Evolutionary conservation across 2,113 vertebrate genomes (phyloP), one percentile per base, ranked within the genome.

Genomic region (Dipodomys merriami): DNA sequence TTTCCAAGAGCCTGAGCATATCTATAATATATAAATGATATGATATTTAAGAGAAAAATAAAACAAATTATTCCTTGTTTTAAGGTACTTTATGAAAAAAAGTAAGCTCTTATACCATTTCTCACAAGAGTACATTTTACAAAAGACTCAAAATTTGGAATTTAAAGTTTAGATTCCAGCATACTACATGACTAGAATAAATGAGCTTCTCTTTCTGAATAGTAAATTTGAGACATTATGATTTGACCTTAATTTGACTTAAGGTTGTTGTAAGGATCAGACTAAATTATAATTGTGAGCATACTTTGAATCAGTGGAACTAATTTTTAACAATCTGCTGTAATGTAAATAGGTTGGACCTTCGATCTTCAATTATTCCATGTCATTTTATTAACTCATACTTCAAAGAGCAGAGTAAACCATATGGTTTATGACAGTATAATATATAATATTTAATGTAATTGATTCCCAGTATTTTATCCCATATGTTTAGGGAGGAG

Each of bases 381-480:
- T 57, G 64, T 25, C 69, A 49, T 88, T 65, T 95, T 60, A 62
- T 7, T 80, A 80, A 64, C 7, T 8, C 8, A 0, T 71, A 27
- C 29, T 71, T 86, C n/a, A 83, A 12, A 86, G 64, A 62, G 8
- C 33, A n/a, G 57, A 90, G 15, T 77, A n/a, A 85, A 82, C 90
- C 67, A 35, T 18, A 11, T 57, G 64, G 44, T 49, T 82, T 29
- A 29, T n/a, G 62, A 68, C 23, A 65, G n/a, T 74, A 20, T 25
- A 27, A 64, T 87, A 1, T n/a, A 4, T 64, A 74, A 20, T 29
- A 68, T 53, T 68, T 86, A 11, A 53, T 53, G 49, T 53, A n/a
- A 6, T 19, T 30, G n/a, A 67, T 33, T 91, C 4, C 3, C 35
- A 9, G 8, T 44, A 8, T 89, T 74, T 74, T 85, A 72, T 73